These are phyloP conservation scores for Falco naumanni DNA, from an alignment of 2,797 vertebrate species.

Conservation along the genomic window DNA sequence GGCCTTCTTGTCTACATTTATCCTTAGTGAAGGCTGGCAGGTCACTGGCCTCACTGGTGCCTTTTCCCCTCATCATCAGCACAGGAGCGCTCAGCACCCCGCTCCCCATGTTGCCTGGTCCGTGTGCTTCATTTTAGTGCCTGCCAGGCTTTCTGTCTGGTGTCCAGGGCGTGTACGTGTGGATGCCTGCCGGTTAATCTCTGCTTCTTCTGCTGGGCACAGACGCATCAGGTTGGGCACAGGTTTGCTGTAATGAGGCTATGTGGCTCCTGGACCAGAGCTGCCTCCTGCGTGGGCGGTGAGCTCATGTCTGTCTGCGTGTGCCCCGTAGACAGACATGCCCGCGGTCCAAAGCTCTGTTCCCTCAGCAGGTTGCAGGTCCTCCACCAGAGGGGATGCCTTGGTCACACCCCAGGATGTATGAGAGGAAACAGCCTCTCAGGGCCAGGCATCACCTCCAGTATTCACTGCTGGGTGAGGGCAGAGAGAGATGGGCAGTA, in stretches of 20 bases:
- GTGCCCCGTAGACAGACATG: neutral
- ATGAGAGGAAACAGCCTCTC: neutral
- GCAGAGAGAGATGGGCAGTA: neutral
- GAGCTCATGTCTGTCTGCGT: conserved; percentile 47
- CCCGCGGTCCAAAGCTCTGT: neutral
- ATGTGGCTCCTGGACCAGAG: neutral
- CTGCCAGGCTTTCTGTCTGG: accelerated
- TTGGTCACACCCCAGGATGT: accelerated
- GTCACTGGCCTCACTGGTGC: neutral
- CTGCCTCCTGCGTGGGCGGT: conserved; percentile 29
- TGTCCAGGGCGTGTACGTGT: accelerated
- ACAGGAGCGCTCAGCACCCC: accelerated
- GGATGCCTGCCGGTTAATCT: neutral
- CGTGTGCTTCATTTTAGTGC: accelerated
- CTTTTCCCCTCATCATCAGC: neutral
- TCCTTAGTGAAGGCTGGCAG: neutral
- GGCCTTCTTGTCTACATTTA: neutral
- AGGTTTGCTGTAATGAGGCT: neutral
- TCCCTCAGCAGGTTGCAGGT: neutral
- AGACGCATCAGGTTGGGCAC: neutral
- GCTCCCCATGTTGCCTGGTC: accelerated
- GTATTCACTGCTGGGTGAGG: neutral
- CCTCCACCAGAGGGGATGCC: neutral
- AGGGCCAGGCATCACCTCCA: neutral
- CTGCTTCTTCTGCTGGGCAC: neutral